Evolutionary conservation across 35 echinoderm and acorn worm genomes (phyloP), one percentile per base, ranked within the genome.

Genomic region (Heliocidaris erythrogramma): DNA sequence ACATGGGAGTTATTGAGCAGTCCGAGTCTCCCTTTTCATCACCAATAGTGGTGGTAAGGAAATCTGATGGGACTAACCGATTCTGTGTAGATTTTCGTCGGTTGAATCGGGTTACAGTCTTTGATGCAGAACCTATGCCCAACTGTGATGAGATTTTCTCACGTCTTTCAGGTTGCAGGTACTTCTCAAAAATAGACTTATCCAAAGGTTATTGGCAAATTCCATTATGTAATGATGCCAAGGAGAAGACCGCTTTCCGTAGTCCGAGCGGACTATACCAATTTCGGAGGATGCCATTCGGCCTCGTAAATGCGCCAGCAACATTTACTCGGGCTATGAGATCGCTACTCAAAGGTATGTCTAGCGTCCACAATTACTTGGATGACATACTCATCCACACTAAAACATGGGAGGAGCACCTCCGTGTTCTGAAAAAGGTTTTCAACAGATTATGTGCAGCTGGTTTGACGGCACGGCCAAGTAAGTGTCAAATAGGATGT

Each of bases 171-270:
- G 69, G 94, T 78, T 92, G 84, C 7, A 94, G 93, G 35, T 97
- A 69, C 27, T 97, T 97, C 47, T 96, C 95, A 0, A 97, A 96
- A 85, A 6, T 97, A 29, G 94, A 97, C 24, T 31, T 97, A 5
- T 53, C 52, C 10, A 97, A 96, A 90, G 97, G 97, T 7, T 97
- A 97, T 92, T 97, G 95, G 95, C 97, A 97, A 90, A 94, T 97
- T 42, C 88, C 71, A 11, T 49, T 96, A 18, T 18, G 7, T 11
- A 47, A 49, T 31, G 49, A 65, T 11, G 94, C 92, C n/a, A 96
- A 92, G 32, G 32, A 93, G 30, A 97, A 96, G 85, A 97, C 97
- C 0, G 97, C 97, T 29, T 97, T 97, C 30, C 48, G 87, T 17
- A 96, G 93, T 30, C 50, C 88, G 1, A 14, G 60, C 32, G 97